Base-by-base conservation (phyloP, 2,888 invertebrate species). In the Zygothrica quintamaculata region DNA sequence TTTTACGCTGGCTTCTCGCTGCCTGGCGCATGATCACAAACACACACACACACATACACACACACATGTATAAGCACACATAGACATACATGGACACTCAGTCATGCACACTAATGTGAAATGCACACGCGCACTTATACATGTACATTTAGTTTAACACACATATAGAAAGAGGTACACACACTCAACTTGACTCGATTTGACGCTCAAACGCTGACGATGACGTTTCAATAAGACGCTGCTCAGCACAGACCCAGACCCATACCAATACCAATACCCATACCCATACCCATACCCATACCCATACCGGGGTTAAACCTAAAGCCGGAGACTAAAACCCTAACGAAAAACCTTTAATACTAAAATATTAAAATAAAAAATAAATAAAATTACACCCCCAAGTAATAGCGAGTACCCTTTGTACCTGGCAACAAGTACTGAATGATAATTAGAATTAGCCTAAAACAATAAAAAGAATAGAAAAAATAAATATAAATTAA, bases 111-210 rank as follows among this genome's bases (percentile, higher is more conserved):
- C 64, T 15, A 59, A 26, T 47, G 65, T 53, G 55, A 16, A 67
- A 59, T 68, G 75, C 79, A 80, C 86, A 86, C 74, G 72, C 77
- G 84, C 64, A 86, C 84, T 71, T 48, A 80, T 51, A 78, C 77
- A n/a, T 9, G 13, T 16, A 22, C 37, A 31, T 3, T 9, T n/a
- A 26, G 39, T 51, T 29, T 44, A 73, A 40, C 16, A 47, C 25
- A 57, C 55, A 56, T 29, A 26, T 40, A 43, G 11, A 22, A 18
- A 34, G 15, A 29, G 26, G 39, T 36, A 39, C 36, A 52, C 39
- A 39, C 47, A 48, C 7, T 36, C 43, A 46, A 44, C 11, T 31
- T 29, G 25, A 46, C 40, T 57, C 56, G 56, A 36, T 44, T 16
- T 39, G 48, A 46, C 65, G 59, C 56, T 74, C 76, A 76, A 79